phyloP scores from a whole-genome alignment of 2,113 vertebrate species.

The Scomber scombrus region DNA sequence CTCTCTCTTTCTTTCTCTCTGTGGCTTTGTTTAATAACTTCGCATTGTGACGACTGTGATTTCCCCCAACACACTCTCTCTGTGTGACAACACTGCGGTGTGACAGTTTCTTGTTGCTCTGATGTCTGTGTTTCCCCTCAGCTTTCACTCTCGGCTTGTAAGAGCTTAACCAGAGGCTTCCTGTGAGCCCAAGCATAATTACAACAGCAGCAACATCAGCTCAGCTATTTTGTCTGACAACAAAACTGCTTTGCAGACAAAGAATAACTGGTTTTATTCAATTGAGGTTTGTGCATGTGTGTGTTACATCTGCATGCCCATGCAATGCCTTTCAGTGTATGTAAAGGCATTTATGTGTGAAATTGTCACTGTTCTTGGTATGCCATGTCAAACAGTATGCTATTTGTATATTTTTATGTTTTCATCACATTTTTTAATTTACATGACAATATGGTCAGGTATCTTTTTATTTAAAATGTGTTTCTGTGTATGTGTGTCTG shows the following conservation, averaged over 20 bases:
- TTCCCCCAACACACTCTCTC: constrained; percentile 38
- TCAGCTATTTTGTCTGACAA: constrained; percentile 73
- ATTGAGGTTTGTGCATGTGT: background rate
- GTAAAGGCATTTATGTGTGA: background rate
- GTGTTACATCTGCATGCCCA: background rate
- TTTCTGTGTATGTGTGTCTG: too few species aligned
- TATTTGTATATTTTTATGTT: background rate
- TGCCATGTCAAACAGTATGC: too few species aligned
- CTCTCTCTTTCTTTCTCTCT: background rate
- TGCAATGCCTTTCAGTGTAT: background rate
- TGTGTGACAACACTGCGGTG: constrained; percentile 29
- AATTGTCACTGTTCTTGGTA: background rate
- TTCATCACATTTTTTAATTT: background rate
- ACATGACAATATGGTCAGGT: background rate
- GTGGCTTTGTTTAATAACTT: constrained; percentile 50
- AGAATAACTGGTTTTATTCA: constrained; percentile 42
- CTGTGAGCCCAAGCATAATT: constrained; percentile 71
- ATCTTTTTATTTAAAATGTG: background rate
- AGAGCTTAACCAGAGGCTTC: constrained; percentile 69
- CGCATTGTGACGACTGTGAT: constrained; percentile 50
- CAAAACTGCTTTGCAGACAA: constrained; percentile 61
- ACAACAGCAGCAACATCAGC: constrained; percentile 63
- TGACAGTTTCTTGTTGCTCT: constrained; percentile 63
- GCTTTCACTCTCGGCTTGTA: constrained; percentile 64
- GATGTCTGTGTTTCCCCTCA: constrained; percentile 66